These are phyloP conservation scores for Lepeophtheirus nordmannii DNA, from an alignment of 2,888 invertebrate species.

Conservation along the genomic window DNA sequence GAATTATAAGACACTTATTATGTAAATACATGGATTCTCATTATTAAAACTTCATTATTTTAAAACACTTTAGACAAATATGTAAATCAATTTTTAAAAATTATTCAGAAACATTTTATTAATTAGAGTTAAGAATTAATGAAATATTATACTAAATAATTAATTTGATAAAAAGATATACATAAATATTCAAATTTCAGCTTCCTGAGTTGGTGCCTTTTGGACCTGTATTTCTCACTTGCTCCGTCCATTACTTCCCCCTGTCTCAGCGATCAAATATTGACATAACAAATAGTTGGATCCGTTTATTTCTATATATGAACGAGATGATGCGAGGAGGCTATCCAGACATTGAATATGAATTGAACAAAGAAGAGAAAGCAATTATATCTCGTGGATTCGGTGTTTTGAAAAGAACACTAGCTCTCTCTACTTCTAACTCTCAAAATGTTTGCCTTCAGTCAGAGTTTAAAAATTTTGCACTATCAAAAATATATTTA, in stretches of 20 bases:
- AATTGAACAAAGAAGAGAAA: constrained; percentile 10
- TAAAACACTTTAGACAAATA: no score
- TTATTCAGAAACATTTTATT: no score
- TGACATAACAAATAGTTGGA: constrained; percentile 12
- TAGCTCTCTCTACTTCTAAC: not conserved
- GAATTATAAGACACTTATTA: no score
- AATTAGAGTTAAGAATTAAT: no score
- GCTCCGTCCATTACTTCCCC: constrained; percentile 12
- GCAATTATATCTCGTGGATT: not conserved
- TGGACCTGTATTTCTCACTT: constrained; percentile 10
- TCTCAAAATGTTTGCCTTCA: not conserved
- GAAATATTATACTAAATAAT: no score
- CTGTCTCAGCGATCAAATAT: not conserved
- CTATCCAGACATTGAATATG: not conserved
- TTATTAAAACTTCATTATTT: no score
- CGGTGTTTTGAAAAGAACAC: not conserved
- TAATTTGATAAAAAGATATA: not conserved
- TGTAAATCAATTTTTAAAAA: no score
- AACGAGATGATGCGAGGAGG: constrained; percentile 10
- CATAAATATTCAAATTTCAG: no score
- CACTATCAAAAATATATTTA: not conserved
- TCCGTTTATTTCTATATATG: constrained; percentile 2
- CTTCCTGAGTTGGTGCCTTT: not conserved
- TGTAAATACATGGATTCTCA: no score
- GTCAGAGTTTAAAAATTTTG: not conserved